Evolutionary conservation across 1,140 invertebrate species (phyloP).

Genomic region (Zaprionus lachaisei): DNA sequence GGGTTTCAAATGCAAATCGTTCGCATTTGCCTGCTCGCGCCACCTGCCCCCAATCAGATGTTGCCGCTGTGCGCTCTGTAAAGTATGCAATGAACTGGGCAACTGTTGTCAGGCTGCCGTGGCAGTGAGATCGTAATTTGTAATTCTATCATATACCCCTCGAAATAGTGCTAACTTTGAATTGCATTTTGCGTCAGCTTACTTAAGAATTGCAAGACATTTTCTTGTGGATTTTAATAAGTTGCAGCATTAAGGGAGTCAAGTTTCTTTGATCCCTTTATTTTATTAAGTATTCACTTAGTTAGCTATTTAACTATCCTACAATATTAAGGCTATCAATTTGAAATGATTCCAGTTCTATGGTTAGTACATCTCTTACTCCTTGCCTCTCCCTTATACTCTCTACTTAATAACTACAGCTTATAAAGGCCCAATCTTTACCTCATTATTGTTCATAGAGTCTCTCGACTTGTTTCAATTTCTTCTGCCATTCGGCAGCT

Average conservation of each 20-base stretch:
- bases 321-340: no score
- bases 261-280: no score
- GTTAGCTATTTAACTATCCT: no score
- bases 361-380: no score
- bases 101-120: conserved; percentile 47
- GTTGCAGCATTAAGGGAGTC: background rate
- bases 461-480: conserved; percentile 22
- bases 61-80: background rate
- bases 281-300: no score
- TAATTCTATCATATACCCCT: conserved; percentile 17
- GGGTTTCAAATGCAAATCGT: conserved; percentile 47
- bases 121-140: conserved; percentile 12
- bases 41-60: conserved; percentile 31
- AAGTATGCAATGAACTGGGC: conserved; percentile 44
- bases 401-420: background rate
- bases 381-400: no score
- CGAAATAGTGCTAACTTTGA: background rate
- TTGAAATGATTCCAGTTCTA: no score
- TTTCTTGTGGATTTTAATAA: background rate
- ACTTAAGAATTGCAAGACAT: background rate
- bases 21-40: conserved; percentile 1
- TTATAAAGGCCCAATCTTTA: background rate
- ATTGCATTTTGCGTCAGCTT: background rate
- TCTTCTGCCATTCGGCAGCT: conserved; percentile 36
- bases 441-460: background rate